Base-by-base conservation (phyloP, 2,888 invertebrate genomes). In the Chloromyia formosa region DNA sequence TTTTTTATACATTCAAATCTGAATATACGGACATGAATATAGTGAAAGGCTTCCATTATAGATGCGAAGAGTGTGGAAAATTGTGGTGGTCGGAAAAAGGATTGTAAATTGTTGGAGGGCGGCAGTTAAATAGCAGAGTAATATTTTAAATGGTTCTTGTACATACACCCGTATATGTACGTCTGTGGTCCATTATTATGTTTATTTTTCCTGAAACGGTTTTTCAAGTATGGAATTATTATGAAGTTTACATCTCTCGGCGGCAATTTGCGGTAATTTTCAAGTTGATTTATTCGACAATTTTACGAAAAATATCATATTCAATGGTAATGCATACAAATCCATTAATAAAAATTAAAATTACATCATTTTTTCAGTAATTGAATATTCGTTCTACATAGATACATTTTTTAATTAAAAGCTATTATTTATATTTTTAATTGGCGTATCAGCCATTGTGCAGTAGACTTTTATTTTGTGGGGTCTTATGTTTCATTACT, bases 41-140 rank as follows among this genome's bases (percentile, higher is more conserved):
- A n/a, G n/a, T n/a, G n/a, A 64, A 22, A 49, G 66, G 49, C 42
- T 66, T 66, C 66, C 45, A 66, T 66, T 66, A 66, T 66, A 23
- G 5, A 27, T 45, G 20, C 14, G 45, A 22, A 10, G 66, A 35
- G 45, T 49, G 20, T 10, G 66, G 49, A 49, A 3, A 49, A 49
- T 49, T 49, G 49, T 49, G 49, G 10, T 12, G 49, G 49, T n/a
- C 49, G 49, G 16, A 12, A 49, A 12, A 49, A n/a, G 2, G 16
- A 49, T 12, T 49, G 12, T 49, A 49, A 49, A 49, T 49, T n/a
- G 49, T n/a, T n/a, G 1, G 12, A n/a, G 49, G 49, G 12, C 12
- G 49, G 49, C 3, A n/a, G 49, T 7, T 35, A 35, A 35, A 35
- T 35, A 4, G 27, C 27, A 35, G 2, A 35, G 27, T 35, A 35